phyloP scores from a whole-genome alignment of 2,797 vertebrate genomes.

The Aphelocoma californica region DNA sequence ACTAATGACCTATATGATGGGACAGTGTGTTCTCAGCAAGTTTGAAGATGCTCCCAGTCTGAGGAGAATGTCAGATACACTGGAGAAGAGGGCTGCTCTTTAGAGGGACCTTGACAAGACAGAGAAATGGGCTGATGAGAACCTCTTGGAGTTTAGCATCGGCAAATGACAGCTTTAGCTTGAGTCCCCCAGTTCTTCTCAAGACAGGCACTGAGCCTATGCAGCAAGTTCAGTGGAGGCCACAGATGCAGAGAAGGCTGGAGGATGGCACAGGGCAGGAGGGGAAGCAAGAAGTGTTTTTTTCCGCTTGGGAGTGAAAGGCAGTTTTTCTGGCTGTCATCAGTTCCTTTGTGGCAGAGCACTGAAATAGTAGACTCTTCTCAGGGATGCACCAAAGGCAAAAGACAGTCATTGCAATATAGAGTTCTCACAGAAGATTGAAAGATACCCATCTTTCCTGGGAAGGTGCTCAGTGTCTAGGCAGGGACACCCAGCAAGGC shows the following conservation, averaged over 20 bases:
- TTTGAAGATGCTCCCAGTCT: background rate
- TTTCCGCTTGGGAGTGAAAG: background rate
- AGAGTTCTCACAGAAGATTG: background rate
- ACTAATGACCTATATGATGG: background rate
- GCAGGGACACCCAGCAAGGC: rapidly evolving
- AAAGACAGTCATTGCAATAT: background rate
- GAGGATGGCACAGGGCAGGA: background rate
- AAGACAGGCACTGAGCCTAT: background rate
- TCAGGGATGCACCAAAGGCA: background rate
- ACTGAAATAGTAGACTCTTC: background rate
- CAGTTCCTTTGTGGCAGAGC: background rate
- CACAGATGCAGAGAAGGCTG: background rate
- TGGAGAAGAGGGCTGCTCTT: background rate
- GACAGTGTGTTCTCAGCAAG: background rate
- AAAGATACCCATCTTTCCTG: background rate
- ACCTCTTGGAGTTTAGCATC: background rate
- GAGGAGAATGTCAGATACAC: rapidly evolving
- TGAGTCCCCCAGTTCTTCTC: rapidly evolving
- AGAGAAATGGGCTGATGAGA: background rate
- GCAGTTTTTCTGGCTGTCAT: background rate
- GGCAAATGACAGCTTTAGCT: background rate
- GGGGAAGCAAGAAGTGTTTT: background rate
- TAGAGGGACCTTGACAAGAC: background rate
- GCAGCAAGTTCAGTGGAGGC: background rate
- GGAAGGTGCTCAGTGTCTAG: background rate